Base-by-base conservation (phyloP, 2,888 invertebrate species). In the Spisula subtruncata region DNA sequence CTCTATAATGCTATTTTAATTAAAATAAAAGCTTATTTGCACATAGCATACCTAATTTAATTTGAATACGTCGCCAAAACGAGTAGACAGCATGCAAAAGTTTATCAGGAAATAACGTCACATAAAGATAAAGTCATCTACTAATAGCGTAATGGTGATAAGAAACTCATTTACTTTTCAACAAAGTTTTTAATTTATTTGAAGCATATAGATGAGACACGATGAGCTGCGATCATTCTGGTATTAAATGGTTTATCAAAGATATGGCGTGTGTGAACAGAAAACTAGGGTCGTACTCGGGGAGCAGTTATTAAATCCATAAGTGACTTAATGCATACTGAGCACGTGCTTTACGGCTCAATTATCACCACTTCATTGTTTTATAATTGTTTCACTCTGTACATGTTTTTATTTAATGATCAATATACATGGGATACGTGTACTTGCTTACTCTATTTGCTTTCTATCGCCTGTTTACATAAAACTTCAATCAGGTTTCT, bases 131-230 rank as follows among this genome's bases (percentile, higher is more conserved):
- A 80, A 54, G 29, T 12, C 16, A n/a, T 18, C 51, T 80, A 85
- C n/a, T 56, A 80, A 80, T 80, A 29, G 80, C 79, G 56, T 41
- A 56, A 35, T 79, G 51, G 46, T 29, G 80, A 80, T 85, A 85
- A 80, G 35, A 80, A 80, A 85, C 54, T 51, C 56, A 80, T 54
- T 56, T 80, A 51, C 54, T 56, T 79, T 85, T 85, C 56, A 85
- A 54, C 32, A 85, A 80, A 85, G 16, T 80, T 54, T 79, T 85
- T 80, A 51, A 56, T 54, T 41, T 32, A 80, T 80, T 56, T 80
- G n/a, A 51, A 54, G 14, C 29, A 80, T 18, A 0, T 16, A 18
- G 41, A 71, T 84, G 46, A 29, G 29, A 75, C 6, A 25, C 20
- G 85, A 54, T n/a, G 29, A 20, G 20, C 71, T 20, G 25, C 66